phyloP scores from a whole-genome alignment of 2,888 invertebrate genomes.

The Hypolimnas misippus region DNA sequence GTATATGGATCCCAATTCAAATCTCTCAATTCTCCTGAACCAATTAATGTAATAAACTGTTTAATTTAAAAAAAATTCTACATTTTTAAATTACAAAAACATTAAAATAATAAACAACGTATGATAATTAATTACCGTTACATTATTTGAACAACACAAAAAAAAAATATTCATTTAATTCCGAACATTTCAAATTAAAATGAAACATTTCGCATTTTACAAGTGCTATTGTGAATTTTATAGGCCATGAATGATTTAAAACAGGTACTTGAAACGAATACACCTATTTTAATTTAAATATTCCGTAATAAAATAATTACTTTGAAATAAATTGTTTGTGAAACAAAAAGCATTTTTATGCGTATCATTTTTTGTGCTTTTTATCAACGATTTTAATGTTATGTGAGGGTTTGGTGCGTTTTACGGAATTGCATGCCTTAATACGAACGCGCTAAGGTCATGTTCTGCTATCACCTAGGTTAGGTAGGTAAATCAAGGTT shows the following conservation, averaged over 20 bases:
- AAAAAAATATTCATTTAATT: slow-evolving; percentile 2
- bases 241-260: slow-evolving; percentile 23
- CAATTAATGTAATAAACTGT: too few relatives aligned
- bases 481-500: too few relatives aligned
- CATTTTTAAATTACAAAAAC: too few relatives aligned
- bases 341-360: slow-evolving; percentile 2
- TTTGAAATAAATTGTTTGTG: slow-evolving; percentile 4
- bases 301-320: slow-evolving; percentile 12
- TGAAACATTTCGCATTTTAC: slow-evolving; percentile 10
- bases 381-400: too few relatives aligned
- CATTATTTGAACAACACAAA: not conserved
- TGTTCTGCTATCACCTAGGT: too few relatives aligned
- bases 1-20: too few relatives aligned
- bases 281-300: slow-evolving; percentile 10
- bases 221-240: slow-evolving; percentile 18
- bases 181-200: slow-evolving; percentile 1
- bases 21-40: too few relatives aligned
- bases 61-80: too few relatives aligned
- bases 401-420: too few relatives aligned
- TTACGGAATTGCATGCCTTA: too few relatives aligned
- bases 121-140: not conserved
- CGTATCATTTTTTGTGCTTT: not conserved
- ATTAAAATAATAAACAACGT: too few relatives aligned
- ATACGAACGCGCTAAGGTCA: too few relatives aligned
- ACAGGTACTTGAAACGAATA: slow-evolving; percentile 17